phyloP scores from a whole-genome alignment of 1,140 invertebrate genomes.

The Drosophila insularis region DNA sequence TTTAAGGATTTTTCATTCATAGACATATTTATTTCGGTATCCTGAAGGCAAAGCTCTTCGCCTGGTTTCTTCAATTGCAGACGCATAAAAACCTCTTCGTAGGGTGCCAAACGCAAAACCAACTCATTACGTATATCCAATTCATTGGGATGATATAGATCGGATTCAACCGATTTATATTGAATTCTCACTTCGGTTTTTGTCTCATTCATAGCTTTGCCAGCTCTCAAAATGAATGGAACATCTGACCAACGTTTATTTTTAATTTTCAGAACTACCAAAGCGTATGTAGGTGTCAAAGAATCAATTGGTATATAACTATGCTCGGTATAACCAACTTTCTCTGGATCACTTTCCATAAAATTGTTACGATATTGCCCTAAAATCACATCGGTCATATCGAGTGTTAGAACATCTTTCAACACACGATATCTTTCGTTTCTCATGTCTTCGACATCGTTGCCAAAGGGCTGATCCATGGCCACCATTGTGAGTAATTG shows the following conservation, averaged over 20 bases:
- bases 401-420: conserved; percentile 37
- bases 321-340: conserved; percentile 62
- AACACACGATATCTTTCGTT: conserved; percentile 50
- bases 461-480: conserved; percentile 59
- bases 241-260: conserved; percentile 60
- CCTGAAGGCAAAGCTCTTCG: conserved; percentile 38
- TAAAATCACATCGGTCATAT: conserved; percentile 49
- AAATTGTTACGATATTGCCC: conserved; percentile 63
- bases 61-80: conserved; percentile 52
- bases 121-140: conserved; percentile 49
- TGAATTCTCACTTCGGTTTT: conserved; percentile 64
- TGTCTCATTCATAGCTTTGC: conserved; percentile 57
- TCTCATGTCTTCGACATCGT: conserved; percentile 49
- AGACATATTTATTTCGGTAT: conserved; percentile 45
- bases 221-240: conserved; percentile 64
- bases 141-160: conserved; percentile 5
- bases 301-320: conserved; percentile 60
- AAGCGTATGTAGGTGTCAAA: conserved; percentile 57
- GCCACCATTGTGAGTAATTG: conserved; percentile 51
- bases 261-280: conserved; percentile 43
- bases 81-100: conserved; percentile 62
- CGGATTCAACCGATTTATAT: conserved; percentile 52
- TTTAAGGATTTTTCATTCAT: conserved; percentile 19
- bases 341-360: conserved; percentile 44
- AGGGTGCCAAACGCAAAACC: conserved; percentile 46